Conservation (phyloP, 2,888 invertebrate genomes). For the Melipona bicolor region DNA sequence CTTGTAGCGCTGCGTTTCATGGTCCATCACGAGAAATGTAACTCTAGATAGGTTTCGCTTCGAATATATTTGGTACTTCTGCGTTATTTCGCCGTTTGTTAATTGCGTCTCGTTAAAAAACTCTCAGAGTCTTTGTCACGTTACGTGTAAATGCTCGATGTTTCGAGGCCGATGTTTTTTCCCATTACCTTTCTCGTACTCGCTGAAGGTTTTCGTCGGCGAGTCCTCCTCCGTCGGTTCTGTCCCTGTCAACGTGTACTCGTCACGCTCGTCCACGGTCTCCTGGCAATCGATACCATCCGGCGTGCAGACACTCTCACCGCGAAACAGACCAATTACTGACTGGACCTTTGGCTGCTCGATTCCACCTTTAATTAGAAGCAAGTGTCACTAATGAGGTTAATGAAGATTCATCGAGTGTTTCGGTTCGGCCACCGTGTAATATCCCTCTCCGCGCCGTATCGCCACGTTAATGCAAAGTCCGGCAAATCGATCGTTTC, state of each 20-base stretch:
- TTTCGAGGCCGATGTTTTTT: background rate
- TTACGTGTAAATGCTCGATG: too few species aligned
- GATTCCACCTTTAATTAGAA: slow-evolving; percentile 89
- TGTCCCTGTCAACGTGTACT: slow-evolving; percentile 86
- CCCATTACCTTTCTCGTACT: slow-evolving; percentile 15
- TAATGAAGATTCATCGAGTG: background rate
- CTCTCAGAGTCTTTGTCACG: too few species aligned
- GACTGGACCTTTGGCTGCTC: slow-evolving; percentile 94
- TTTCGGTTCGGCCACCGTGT: slow-evolving; percentile 17
- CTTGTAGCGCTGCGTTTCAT: background rate
- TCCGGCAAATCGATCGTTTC: background rate
- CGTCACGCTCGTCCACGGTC: slow-evolving; percentile 85
- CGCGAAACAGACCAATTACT: slow-evolving; percentile 94
- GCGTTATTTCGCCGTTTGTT: too few species aligned
- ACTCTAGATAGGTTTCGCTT: too few species aligned
- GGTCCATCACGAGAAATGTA: background rate
- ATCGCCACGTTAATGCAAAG: background rate
- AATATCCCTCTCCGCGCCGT: background rate
- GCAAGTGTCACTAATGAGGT: background rate
- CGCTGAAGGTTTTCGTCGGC: slow-evolving; percentile 87
- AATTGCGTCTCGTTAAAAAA: background rate
- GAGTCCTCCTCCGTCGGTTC: slow-evolving; percentile 84
- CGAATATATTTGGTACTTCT: too few species aligned
- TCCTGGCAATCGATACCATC: slow-evolving; percentile 85
- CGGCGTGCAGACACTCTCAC: slow-evolving; percentile 92